Conservation (phyloP, 2,888 invertebrate genomes). For the Nyleta sp. region DNA sequence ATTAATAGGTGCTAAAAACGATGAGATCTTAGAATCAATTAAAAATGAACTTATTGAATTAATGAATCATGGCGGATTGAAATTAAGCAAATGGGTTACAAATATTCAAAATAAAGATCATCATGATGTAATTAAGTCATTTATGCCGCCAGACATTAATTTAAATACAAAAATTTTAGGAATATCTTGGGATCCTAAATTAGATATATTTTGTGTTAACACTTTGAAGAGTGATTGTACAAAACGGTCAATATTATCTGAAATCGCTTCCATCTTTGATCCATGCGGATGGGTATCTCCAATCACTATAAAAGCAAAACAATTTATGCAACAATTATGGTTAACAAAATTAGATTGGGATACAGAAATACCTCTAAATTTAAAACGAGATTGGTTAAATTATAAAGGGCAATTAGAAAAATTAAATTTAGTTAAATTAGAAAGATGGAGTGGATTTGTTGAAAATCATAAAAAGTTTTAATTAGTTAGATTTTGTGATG, state of each 20-base stretch:
- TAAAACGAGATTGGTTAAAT: background rate
- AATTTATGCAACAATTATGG: background rate
- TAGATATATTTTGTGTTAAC: too few relatives aligned
- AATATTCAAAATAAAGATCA: too few relatives aligned
- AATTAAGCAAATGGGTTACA: too few relatives aligned
- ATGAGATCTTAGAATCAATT: too few relatives aligned
- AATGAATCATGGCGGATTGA: too few relatives aligned
- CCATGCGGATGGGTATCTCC: conserved; percentile 1
- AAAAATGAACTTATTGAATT: too few relatives aligned
- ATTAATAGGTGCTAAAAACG: background rate
- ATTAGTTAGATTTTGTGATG: too few relatives aligned
- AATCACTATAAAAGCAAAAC: background rate
- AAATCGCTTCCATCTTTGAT: background rate
- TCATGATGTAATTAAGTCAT: too few relatives aligned
- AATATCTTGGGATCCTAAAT: too few relatives aligned
- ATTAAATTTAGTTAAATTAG: background rate
- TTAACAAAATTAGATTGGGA: background rate
- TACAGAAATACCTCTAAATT: background rate
- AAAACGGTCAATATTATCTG: background rate
- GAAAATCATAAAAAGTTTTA: background rate
- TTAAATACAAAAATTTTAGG: too few relatives aligned
- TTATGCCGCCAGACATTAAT: too few relatives aligned
- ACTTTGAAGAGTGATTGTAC: too few relatives aligned
- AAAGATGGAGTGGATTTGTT: background rate
- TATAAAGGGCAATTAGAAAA: background rate